Evolutionary conservation across 2,113 vertebrate species (phyloP).

Genomic region (Tragelaphus imberbis): DNA sequence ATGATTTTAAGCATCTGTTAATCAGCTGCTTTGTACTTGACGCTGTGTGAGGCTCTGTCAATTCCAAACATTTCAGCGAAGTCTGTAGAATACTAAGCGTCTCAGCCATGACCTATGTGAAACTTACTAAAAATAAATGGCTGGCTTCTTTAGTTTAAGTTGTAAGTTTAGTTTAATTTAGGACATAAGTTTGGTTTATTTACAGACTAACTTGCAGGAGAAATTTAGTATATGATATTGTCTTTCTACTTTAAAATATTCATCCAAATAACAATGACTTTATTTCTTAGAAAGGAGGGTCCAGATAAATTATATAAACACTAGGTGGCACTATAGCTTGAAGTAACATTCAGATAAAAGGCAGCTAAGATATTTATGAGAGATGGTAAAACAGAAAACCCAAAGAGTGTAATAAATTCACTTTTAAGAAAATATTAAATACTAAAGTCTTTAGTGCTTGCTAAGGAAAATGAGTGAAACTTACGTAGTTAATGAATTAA

Average conservation of each 20-base stretch:
- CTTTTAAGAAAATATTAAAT: slow-evolving; percentile 30
- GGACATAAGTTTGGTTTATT: background rate
- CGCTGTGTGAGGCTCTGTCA: background rate
- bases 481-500: background rate
- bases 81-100: background rate
- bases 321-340: slow-evolving; percentile 66
- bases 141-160: background rate
- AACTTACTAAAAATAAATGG: background rate
- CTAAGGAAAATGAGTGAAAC: background rate
- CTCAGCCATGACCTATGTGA: background rate
- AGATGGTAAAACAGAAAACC: background rate
- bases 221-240: background rate
- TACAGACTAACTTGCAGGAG: background rate
- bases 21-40: background rate
- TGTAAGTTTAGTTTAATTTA: background rate
- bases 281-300: background rate
- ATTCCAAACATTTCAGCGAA: background rate
- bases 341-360: slow-evolving; percentile 26
- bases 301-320: slow-evolving; percentile 8
- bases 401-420: background rate
- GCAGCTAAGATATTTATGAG: background rate
- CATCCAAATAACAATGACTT: background rate
- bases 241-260: slow-evolving; percentile 15
- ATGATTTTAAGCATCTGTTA: background rate
- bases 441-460: background rate